phyloP scores from a whole-genome alignment of 2,113 vertebrate genomes.

The Scortum barcoo region DNA sequence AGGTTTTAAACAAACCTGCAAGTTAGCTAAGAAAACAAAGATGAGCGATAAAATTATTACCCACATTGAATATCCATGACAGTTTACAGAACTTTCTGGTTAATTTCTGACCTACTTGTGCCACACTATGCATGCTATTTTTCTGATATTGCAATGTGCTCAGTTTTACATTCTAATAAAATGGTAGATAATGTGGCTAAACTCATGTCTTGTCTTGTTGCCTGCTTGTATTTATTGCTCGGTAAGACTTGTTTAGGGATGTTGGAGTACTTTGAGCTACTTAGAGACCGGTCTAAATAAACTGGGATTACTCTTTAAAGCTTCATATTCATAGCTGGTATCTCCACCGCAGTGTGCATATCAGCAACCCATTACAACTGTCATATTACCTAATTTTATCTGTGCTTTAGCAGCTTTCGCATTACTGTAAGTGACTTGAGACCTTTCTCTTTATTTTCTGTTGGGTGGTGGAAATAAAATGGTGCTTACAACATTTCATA shows the following conservation, averaged over 20 bases:
- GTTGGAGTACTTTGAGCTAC: not conserved
- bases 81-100: not conserved
- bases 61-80: not conserved
- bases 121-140: not conserved
- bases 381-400: constrained; percentile 1
- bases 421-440: not conserved
- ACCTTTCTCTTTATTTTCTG: not conserved
- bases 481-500: not conserved
- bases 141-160: not conserved
- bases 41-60: not conserved
- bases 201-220: not conserved
- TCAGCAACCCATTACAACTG: not conserved
- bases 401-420: constrained; percentile 5
- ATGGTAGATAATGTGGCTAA: not conserved
- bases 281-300: not conserved
- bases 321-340: constrained; percentile 8
- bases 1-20: not conserved
- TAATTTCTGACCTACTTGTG: not conserved
- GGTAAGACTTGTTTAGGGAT: not conserved
- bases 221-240: not conserved
- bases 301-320: constrained; percentile 6
- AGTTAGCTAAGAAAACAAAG: not conserved
- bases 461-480: not conserved
- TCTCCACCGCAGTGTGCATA: not conserved
- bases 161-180: not conserved